Conservation (phyloP, 2,113 vertebrate genomes). For the Pica pica region DNA sequence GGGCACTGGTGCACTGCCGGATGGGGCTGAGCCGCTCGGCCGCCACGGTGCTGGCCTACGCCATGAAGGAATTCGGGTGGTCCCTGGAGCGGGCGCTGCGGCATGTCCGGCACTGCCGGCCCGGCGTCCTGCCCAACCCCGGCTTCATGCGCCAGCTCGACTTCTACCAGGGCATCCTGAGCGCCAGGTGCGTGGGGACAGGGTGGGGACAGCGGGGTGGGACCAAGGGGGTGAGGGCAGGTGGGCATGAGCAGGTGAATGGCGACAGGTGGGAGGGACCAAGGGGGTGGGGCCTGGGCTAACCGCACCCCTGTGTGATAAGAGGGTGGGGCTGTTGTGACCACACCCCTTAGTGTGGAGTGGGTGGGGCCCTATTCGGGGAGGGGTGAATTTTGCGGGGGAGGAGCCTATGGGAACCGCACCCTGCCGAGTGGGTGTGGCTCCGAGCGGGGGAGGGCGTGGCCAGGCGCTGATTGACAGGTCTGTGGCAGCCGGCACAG, state of each 20-base stretch:
- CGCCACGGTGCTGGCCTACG: constrained; percentile 88
- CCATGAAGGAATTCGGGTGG: constrained; percentile 92
- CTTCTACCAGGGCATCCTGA: constrained; percentile 91
- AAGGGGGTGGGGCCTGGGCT: too few relatives aligned
- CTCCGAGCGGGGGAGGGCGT: background rate
- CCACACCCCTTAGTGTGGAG: fast-evolving
- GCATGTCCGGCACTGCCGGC: constrained; percentile 79
- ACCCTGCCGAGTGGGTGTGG: background rate
- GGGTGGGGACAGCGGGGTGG: background rate
- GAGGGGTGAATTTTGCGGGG: background rate
- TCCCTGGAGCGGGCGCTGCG: constrained; percentile 77
- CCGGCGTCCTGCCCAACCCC: constrained; percentile 84
- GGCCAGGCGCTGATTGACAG: background rate
- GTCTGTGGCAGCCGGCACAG: constrained; percentile 65
- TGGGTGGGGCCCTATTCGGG: fast-evolving
- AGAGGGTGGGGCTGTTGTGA: fast-evolving
- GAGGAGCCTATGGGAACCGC: background rate
- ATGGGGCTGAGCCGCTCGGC: constrained; percentile 95
- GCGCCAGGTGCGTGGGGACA: constrained; percentile 76
- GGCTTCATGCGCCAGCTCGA: constrained; percentile 92
- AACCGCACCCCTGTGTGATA: fast-evolving
- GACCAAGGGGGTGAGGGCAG: background rate
- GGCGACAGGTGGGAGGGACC: background rate
- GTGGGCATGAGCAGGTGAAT: constrained; percentile 38
- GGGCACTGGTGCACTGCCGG: constrained; percentile 90